Percentiles rank a stretch among this genome's conserved stretches.
Conservation (phyloP, 2,113 vertebrate species). For the Bostrychus sinensis region DNA sequence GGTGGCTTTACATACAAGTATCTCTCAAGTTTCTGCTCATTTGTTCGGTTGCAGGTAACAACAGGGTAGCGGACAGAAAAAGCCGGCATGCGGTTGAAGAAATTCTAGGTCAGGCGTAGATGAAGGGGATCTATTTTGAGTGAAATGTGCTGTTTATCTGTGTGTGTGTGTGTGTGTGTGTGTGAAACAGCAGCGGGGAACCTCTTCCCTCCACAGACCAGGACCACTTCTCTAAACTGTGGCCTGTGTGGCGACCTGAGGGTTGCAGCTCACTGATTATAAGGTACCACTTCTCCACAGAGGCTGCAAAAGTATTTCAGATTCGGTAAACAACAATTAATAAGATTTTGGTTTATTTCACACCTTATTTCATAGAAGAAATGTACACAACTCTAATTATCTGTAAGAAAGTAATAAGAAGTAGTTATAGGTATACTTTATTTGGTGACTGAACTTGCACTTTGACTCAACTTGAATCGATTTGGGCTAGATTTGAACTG, state of each 20-base stretch:
- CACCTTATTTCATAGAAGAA: too few species aligned
- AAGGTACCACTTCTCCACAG: neutral
- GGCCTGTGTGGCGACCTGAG: conserved; percentile 58
- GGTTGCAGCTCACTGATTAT: conserved; percentile 43
- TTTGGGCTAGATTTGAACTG: too few species aligned
- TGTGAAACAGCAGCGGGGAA: conserved; percentile 48
- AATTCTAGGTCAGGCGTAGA: conserved; percentile 62
- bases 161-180: conserved; percentile 63
- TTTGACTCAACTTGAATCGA: too few species aligned
- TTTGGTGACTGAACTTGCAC: too few species aligned
- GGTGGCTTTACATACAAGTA: conserved; percentile 17
- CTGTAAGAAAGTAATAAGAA: too few species aligned
- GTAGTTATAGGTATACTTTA: too few species aligned
- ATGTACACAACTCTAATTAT: too few species aligned
- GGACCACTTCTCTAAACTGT: conserved; percentile 66
- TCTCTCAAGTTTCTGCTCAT: conserved; percentile 43
- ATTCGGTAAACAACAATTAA: neutral
- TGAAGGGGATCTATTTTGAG: conserved; percentile 70
- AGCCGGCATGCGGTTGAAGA: conserved; percentile 55
- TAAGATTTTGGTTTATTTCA: neutral
- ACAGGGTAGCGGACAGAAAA: conserved; percentile 51
- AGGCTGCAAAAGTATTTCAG: neutral
- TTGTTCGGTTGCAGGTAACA: conserved; percentile 68
- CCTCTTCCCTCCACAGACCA: conserved; percentile 61
- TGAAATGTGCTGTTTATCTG: conserved; percentile 64